Evolutionary conservation across 35 echinoderm and acorn worm genomes (phyloP).

Genomic region (Apostichopus japonicus): DNA sequence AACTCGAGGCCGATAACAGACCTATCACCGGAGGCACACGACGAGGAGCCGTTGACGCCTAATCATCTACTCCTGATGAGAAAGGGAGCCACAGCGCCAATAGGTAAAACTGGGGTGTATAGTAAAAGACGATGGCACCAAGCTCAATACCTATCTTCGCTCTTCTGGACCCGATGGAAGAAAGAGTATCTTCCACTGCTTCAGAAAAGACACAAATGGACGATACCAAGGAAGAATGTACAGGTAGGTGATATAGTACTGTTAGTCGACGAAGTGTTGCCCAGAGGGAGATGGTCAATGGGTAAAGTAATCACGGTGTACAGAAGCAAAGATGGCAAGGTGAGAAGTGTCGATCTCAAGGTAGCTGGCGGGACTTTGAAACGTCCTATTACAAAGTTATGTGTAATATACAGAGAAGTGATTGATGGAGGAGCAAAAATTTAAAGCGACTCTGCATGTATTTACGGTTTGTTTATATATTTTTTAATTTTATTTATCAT

Average conservation of each 20-base stretch:
- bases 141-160: slow-evolving; percentile 62
- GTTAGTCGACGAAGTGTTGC: slow-evolving; percentile 19
- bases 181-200: slow-evolving; percentile 70
- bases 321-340: slow-evolving; percentile 23
- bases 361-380: slow-evolving; percentile 10
- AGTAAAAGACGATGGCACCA: slow-evolving; percentile 63
- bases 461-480: too few relatives aligned
- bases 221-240: slow-evolving; percentile 30
- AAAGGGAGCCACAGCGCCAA: slow-evolving; percentile 2
- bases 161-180: slow-evolving; percentile 65
- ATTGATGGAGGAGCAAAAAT: too few relatives aligned
- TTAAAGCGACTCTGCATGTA: too few relatives aligned
- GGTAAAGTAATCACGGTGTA: slow-evolving; percentile 43
- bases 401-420: slow-evolving; percentile 1
- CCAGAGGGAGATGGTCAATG: slow-evolving; percentile 53
- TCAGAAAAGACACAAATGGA: slow-evolving; percentile 69
- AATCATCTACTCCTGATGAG: slow-evolving; percentile 45
- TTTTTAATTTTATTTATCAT: too few relatives aligned
- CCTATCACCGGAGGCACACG: slow-evolving; percentile 6
- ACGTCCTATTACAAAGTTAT: slow-evolving; percentile 26
- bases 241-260: slow-evolving; percentile 25
- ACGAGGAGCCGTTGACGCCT: slow-evolving; percentile 16
- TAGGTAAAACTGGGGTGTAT: slow-evolving; percentile 12
- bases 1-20: slow-evolving; percentile 35
- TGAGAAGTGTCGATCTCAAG: slow-evolving; percentile 17